Conservation (phyloP, 2,888 invertebrate species). For the Pelosia muscerda region DNA sequence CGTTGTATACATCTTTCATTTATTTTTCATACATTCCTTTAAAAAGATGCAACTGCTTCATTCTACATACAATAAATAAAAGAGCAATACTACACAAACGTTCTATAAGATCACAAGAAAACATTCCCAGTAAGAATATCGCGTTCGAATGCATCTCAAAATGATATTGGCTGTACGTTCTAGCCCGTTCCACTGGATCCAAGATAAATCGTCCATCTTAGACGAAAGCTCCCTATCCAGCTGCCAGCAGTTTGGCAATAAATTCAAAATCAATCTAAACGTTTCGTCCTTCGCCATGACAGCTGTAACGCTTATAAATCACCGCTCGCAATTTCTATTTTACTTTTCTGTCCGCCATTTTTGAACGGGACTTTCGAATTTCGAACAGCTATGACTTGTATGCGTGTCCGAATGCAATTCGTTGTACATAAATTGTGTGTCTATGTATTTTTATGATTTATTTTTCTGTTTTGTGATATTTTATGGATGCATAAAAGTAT, state of each 20-base stretch:
- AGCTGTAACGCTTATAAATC: slow-evolving; percentile 50
- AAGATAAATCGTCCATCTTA: slow-evolving; percentile 78
- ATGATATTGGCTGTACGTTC: slow-evolving; percentile 37
- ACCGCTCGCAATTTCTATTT: slow-evolving; percentile 33
- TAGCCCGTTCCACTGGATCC: slow-evolving; percentile 49
- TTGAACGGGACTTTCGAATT: slow-evolving; percentile 39
- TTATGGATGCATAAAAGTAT: background rate
- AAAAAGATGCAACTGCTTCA: background rate
- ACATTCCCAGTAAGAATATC: slow-evolving; percentile 29
- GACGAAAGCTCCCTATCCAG: slow-evolving; percentile 62
- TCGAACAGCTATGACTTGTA: slow-evolving; percentile 23
- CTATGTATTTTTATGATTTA: slow-evolving; percentile 6
- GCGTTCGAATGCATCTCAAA: slow-evolving; percentile 43
- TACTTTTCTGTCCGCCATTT: slow-evolving; percentile 35
- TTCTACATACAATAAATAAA: background rate
- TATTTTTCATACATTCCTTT: no score
- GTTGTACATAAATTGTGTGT: slow-evolving; percentile 23
- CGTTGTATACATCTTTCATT: no score
- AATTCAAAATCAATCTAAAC: slow-evolving; percentile 79
- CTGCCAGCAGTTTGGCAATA: slow-evolving; percentile 75
- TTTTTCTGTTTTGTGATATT: background rate
- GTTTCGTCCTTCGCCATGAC: slow-evolving; percentile 48
- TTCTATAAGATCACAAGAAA: slow-evolving; percentile 2
- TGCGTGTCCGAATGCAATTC: slow-evolving; percentile 30
- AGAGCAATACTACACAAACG: background rate